These are phyloP conservation scores for Hylaea fasciaria DNA, from an alignment of 2,888 invertebrate species.

Conservation along the genomic window DNA sequence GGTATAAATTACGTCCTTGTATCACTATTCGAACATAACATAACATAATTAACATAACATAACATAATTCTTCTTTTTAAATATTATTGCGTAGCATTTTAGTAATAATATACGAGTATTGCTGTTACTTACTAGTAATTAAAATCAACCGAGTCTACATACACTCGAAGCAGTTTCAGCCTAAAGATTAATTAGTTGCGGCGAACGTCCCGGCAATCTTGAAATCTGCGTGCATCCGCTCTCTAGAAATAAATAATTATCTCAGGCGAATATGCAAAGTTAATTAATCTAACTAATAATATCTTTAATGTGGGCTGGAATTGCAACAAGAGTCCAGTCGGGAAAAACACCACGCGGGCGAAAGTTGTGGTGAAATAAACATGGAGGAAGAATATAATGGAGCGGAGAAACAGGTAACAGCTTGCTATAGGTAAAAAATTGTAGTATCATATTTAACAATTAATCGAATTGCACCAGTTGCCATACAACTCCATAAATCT, in stretches of 20 bases:
- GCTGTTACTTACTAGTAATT: not conserved
- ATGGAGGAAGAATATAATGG: conserved; percentile 57
- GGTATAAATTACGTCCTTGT: too few species aligned
- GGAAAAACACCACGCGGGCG: conserved; percentile 51
- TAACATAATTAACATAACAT: too few species aligned
- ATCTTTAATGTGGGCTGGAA: conserved; percentile 51
- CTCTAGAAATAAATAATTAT: conserved; percentile 75
- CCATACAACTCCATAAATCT: too few species aligned
- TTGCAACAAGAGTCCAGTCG: conserved; percentile 64
- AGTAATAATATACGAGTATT: too few species aligned
- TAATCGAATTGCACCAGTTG: too few species aligned
- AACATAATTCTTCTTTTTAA: too few species aligned
- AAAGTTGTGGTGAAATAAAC: conserved; percentile 46
- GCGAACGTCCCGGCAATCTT: conserved; percentile 75
- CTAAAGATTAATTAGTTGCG: conserved; percentile 77
- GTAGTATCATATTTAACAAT: too few species aligned
- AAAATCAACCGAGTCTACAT: not conserved
- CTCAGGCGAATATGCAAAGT: conserved; percentile 71
- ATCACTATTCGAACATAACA: too few species aligned
- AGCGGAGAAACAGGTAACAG: conserved; percentile 57
- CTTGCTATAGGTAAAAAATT: too few species aligned
- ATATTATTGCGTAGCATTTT: too few species aligned
- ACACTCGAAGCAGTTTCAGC: conserved; percentile 52
- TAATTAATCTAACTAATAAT: conserved; percentile 58
- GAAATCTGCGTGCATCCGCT: conserved; percentile 71